Conservation (phyloP, 2,113 vertebrate species). For the Cebus imitator region DNA sequence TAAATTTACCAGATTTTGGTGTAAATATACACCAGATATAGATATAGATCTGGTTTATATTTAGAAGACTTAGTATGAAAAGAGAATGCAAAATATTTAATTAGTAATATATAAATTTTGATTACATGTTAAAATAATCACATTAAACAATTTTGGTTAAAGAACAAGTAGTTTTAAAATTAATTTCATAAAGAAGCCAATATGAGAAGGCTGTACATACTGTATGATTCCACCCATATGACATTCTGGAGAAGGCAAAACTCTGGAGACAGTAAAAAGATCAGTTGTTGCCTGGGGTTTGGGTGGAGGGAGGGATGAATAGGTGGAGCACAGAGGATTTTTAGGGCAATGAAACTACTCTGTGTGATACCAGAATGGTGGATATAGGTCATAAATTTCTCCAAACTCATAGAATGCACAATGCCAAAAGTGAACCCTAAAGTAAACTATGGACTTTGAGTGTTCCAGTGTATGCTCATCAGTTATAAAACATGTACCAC, state of each 20-base stretch:
- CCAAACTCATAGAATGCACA: background rate
- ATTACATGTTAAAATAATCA: background rate
- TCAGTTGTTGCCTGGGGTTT: background rate
- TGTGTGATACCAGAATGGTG: background rate
- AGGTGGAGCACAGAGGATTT: background rate
- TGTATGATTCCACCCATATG: background rate
- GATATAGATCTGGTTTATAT: no score
- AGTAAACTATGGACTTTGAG: background rate
- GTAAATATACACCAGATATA: background rate
- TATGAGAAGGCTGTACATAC: background rate
- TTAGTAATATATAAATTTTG: background rate
- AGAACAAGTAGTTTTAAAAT: constrained; percentile 12
- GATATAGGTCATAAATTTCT: background rate
- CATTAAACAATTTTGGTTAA: background rate
- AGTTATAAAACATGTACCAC: background rate
- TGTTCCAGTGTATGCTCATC: background rate
- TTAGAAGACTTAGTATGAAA: background rate
- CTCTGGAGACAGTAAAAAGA: background rate
- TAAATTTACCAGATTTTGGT: no score
- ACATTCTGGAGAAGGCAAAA: background rate
- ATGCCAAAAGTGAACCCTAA: background rate
- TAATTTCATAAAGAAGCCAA: background rate
- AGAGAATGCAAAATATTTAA: background rate
- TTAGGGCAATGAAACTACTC: background rate
- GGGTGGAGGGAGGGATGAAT: background rate